Evolutionary conservation across 2,113 vertebrate genomes (phyloP).

Genomic region (Podiceps cristatus): DNA sequence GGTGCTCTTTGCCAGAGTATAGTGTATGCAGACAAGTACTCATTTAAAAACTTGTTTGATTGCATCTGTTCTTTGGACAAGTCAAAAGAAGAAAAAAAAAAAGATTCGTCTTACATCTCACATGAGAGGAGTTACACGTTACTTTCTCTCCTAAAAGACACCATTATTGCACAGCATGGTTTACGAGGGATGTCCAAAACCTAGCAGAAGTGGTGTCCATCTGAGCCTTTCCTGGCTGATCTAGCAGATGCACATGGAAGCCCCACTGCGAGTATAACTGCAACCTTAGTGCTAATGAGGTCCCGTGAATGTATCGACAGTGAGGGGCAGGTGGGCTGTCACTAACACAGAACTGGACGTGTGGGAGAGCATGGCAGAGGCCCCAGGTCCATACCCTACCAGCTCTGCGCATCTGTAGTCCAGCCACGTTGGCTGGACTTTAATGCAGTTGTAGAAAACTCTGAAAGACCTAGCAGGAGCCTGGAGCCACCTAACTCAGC

Average conservation of each 20-base stretch:
- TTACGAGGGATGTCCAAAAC: not conserved
- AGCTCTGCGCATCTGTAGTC: not conserved
- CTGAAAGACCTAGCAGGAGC: not conserved
- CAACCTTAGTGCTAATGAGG: not conserved
- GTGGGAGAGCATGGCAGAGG: not conserved
- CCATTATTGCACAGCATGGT: not conserved
- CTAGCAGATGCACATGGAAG: not conserved
- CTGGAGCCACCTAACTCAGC: not conserved
- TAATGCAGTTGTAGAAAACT: not conserved
- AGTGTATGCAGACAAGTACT: not conserved
- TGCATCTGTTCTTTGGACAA: not conserved
- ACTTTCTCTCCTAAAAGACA: not conserved
- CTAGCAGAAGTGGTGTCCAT: not conserved
- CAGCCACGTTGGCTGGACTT: not conserved
- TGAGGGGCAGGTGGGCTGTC: not conserved
- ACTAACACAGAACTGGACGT: not conserved
- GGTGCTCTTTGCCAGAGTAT: not conserved
- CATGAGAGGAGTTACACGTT: not conserved
- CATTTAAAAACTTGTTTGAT: conserved; percentile 6
- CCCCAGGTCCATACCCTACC: not conserved
- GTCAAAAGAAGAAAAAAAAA: not conserved
- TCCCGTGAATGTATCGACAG: not conserved
- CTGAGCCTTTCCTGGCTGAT: not conserved
- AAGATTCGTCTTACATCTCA: not conserved
- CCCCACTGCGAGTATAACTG: not conserved